A percentile compares a stretch with the other conserved stretches of the same genome.
Evolutionary conservation across 2,888 invertebrate species (phyloP).

Genomic region (Lissocephala sabroskyi): DNA sequence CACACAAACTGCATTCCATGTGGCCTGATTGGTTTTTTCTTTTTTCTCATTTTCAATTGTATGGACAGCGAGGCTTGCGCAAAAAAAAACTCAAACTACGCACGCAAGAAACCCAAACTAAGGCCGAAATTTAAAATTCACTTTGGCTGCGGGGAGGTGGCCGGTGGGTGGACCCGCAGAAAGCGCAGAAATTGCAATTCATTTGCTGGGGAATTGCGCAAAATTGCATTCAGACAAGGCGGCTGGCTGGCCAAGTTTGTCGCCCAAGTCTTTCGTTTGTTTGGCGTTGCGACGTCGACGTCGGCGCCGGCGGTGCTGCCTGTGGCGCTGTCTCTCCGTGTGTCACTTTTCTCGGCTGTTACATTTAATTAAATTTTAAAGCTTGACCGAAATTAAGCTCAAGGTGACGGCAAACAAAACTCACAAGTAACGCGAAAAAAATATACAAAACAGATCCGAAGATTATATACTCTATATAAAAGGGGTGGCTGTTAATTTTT

Average conservation of each 20-base stretch:
- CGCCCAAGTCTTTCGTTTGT: conserved; percentile 55
- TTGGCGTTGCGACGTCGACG: too few relatives aligned
- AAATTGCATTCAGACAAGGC: conserved; percentile 37
- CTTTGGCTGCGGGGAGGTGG: too few relatives aligned
- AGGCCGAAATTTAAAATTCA: neutral
- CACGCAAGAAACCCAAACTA: neutral
- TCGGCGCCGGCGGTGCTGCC: too few relatives aligned
- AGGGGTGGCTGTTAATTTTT: too few relatives aligned
- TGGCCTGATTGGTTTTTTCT: conserved; percentile 32
- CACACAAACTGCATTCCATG: conserved; percentile 48
- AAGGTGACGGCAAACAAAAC: conserved; percentile 54
- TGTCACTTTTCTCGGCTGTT: conserved; percentile 15
- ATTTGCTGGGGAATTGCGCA: conserved; percentile 55
- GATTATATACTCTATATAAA: too few relatives aligned
- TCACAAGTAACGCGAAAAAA: too few relatives aligned
- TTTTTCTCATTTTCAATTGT: conserved; percentile 22
- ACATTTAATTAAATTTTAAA: conserved; percentile 51
- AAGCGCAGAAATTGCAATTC: conserved; percentile 54
- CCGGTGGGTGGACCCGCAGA: too few relatives aligned
- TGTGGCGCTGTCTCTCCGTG: conserved; percentile 19
- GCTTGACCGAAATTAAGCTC: conserved; percentile 62
- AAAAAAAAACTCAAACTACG: conserved; percentile 8
- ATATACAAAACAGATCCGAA: conserved; percentile 13
- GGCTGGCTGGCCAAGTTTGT: conserved; percentile 28
- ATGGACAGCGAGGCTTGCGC: conserved; percentile 24